Evolutionary conservation across 2,113 vertebrate species (phyloP), one percentile per base, ranked within the genome.

Genomic region (Phycodurus eques): DNA sequence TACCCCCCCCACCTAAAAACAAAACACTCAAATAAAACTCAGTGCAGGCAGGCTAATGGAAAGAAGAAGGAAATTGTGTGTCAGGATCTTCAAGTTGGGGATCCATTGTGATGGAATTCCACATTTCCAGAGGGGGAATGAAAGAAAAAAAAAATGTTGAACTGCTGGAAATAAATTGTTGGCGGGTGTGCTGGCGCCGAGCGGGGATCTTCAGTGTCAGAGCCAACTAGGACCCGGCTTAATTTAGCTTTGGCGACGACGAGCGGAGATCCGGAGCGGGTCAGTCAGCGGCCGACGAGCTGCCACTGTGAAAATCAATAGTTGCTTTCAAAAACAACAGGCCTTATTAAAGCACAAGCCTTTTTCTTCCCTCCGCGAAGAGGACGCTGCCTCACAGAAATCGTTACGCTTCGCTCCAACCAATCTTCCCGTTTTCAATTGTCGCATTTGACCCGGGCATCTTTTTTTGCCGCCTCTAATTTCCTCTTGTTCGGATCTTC

Each of bases 261-360:
- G 80, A 88, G 82, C 82, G 76, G 73, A 77, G 74, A 85, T 83
- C 72, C 71, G 76, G 83, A 84, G 83, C 85, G 73, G 87, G 87
- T 85, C 86, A 87, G 87, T 83, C 86, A 87, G 72, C 75, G 73
- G 78, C 81, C 85, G 86, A 88, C 88, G 83, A 81, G 77, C 85
- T 54, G 80, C 87, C 87, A 84, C 75, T 78, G 85, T 68, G 74
- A 76, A 94, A 94, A 93, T 94, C 92, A 93, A 93, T 93, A 94
- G 75, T 85, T 89, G 88, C 80, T 93, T 92, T 88, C 27, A 87
- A 90, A 91, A 92, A 92, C 88, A 89, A 91, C 88, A 85, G 71
- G 83, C 81, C 86, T 90, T 90, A 90, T 93, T 92, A 90, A 92
- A 89, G 90, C 79, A 39, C 75, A 74, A 78, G 77, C 78, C 82